A percentile compares a stretch with the other conserved stretches of the same genome.
These are phyloP conservation scores for Elegia similella DNA, from an alignment of 2,888 invertebrate genomes.

Conservation along the genomic window DNA sequence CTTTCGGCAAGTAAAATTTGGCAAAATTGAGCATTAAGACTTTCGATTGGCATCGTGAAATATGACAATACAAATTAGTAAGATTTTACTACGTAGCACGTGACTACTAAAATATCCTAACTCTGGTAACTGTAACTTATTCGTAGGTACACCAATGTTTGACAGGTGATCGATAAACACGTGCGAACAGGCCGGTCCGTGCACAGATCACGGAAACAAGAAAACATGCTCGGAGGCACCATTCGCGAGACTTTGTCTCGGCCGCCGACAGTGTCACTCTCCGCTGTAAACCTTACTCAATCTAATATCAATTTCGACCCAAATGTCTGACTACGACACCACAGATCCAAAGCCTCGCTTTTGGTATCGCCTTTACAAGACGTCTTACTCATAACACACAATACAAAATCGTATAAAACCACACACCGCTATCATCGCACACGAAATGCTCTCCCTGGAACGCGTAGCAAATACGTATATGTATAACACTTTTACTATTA, in stretches of 20 bases:
- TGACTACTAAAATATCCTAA: slow-evolving; percentile 68
- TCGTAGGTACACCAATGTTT: slow-evolving; percentile 60
- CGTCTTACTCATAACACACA: slow-evolving; percentile 10
- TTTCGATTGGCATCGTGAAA: slow-evolving; percentile 73
- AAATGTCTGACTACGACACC: neutral
- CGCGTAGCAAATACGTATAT: slow-evolving; percentile 16
- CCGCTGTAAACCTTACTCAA: neutral
- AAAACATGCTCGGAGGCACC: slow-evolving; percentile 17
- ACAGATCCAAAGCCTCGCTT: slow-evolving; percentile 11
- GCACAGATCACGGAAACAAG: slow-evolving; percentile 36
- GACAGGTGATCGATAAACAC: slow-evolving; percentile 40
- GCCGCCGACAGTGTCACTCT: neutral
- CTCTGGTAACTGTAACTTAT: slow-evolving; percentile 77
- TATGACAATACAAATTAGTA: slow-evolving; percentile 58
- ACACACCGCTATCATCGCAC: slow-evolving; percentile 10
- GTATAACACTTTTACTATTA: slow-evolving; percentile 12
- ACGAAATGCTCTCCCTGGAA: slow-evolving; percentile 18
- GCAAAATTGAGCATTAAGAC: slow-evolving; percentile 81
- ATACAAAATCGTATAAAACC: slow-evolving; percentile 20
- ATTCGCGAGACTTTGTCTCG: slow-evolving; percentile 14
- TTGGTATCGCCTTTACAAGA: slow-evolving; percentile 26
- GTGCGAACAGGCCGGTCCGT: slow-evolving; percentile 39
- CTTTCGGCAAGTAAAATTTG: slow-evolving; percentile 79
- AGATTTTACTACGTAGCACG: slow-evolving; percentile 63
- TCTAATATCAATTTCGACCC: neutral